Conservation (phyloP, 2,888 invertebrate genomes). For the Gastrophysa polygoni region DNA sequence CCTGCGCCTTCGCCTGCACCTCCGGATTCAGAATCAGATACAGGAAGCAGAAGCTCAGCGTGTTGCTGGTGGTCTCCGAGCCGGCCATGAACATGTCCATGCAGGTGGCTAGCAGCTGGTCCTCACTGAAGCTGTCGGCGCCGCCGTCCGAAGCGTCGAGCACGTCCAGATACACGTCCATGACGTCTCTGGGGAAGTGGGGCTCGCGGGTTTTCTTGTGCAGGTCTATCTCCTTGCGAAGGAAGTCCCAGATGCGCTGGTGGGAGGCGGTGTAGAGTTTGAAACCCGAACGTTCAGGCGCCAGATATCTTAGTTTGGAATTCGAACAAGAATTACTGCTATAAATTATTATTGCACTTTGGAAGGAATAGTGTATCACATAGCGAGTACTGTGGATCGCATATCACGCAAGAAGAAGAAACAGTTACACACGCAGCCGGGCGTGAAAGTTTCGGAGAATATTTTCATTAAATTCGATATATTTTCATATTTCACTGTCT, state of each 20-base stretch:
- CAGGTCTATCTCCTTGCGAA: constrained; percentile 71
- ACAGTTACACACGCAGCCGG: too few relatives aligned
- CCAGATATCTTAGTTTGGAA: constrained; percentile 61
- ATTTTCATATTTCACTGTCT: too few relatives aligned
- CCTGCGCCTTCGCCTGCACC: constrained; percentile 76
- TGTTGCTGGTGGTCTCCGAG: constrained; percentile 83
- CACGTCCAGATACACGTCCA: constrained; percentile 79
- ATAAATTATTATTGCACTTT: too few relatives aligned
- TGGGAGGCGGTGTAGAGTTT: constrained; percentile 74
- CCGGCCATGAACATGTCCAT: constrained; percentile 89
- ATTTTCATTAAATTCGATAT: too few relatives aligned
- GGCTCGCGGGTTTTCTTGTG: constrained; percentile 71
- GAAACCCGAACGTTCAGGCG: constrained; percentile 79
- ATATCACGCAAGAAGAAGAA: too few relatives aligned
- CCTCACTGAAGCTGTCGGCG: constrained; percentile 64
- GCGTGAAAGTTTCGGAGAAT: too few relatives aligned
- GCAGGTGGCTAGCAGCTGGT: constrained; percentile 78
- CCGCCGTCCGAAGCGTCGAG: constrained; percentile 64
- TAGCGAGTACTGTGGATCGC: too few relatives aligned
- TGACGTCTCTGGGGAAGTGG: constrained; percentile 74
- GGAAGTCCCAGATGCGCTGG: constrained; percentile 72
- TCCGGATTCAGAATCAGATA: constrained; percentile 74
- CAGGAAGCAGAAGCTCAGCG: constrained; percentile 77
- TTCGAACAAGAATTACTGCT: too few relatives aligned
- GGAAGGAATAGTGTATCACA: too few relatives aligned